Percentiles rank a stretch among this genome's conserved stretches.
These are phyloP conservation scores for Heliconius congener DNA, from an alignment of 1,140 invertebrate genomes.

Conservation along the genomic window DNA sequence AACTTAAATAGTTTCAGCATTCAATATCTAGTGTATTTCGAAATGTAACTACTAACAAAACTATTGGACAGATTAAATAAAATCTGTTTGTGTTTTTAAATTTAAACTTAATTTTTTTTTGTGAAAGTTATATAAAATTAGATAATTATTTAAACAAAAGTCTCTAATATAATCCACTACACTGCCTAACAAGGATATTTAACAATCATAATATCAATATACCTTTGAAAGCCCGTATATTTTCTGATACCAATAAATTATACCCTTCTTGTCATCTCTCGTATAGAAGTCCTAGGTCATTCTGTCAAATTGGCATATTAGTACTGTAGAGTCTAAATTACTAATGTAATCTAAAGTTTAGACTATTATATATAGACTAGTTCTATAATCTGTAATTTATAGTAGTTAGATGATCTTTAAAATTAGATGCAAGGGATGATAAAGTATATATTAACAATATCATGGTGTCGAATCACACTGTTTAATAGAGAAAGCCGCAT, in stretches of 20 bases:
- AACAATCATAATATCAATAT: not conserved
- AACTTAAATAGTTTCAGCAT: too few relatives aligned
- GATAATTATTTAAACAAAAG: not conserved
- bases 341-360: not conserved
- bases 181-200: not conserved
- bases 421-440: too few relatives aligned
- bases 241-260: conserved; percentile 39
- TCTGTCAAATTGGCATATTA: conserved; percentile 6
- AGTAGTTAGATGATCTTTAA: not conserved
- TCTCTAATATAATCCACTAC: not conserved
- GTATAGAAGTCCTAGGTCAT: conserved; percentile 37
- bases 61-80: too few relatives aligned
- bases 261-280: conserved; percentile 20
- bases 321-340: too few relatives aligned
- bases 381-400: not conserved
- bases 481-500: too few relatives aligned
- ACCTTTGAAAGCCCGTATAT: not conserved
- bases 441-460: too few relatives aligned
- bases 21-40: too few relatives aligned
- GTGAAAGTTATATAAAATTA: not conserved
- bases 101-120: too few relatives aligned
- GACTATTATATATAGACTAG: not conserved
- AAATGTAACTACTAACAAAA: too few relatives aligned
- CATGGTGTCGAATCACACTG: too few relatives aligned
- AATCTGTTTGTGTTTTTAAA: too few relatives aligned